Evolutionary conservation across 2,797 vertebrate genomes (phyloP), one percentile per base, ranked within the genome.

Genomic region (Mastacembelus armatus): DNA sequence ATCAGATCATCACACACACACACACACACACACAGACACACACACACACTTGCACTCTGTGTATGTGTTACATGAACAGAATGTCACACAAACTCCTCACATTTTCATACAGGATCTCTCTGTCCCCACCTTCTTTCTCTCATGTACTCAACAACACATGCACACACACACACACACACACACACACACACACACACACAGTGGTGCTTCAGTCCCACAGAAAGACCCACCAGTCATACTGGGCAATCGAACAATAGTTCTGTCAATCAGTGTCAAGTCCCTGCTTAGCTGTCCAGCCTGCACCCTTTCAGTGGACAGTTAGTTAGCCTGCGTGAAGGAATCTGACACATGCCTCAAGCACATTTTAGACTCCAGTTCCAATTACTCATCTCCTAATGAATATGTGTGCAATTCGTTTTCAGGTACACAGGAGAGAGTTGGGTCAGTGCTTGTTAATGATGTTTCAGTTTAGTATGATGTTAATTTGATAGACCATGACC

Each of bases 221-320:
- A 83, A 80, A 82, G 60, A 64, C 69, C 29, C 21, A 54, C 49
- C 54, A 49, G 64, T 77, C 88, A 62, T 27, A 85, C 77, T 48
- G 81, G 83, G 85, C 56, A 67, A 59, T 12, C 66, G 82, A 36
- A 91, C 86, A 89, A 86, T 85, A 60, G 66, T 47, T 58, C 33
- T 78, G 84, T 89, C 89, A 89, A 66, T 90, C 90, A 91, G 7
- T 2, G 48, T 81, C 71, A 71, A 21, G 68, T 56, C 6, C 16
- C 55, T 67, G 66, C 67, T 59, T 75, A 44, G 74, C 70, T 47
- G 63, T 62, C 68, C 21, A 21, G 71, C 82, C 69, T 42, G 72
- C 66, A 74, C 73, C 48, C 69, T 48, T 80, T 59, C 57, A 58
- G 57, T 29, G 10, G 71, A 83, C 66, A 47, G 52, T 40, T 57